Evolutionary conservation across 2,113 vertebrate species (phyloP), one percentile per base, ranked within the genome.

Genomic region (Engystomops pustulosus): DNA sequence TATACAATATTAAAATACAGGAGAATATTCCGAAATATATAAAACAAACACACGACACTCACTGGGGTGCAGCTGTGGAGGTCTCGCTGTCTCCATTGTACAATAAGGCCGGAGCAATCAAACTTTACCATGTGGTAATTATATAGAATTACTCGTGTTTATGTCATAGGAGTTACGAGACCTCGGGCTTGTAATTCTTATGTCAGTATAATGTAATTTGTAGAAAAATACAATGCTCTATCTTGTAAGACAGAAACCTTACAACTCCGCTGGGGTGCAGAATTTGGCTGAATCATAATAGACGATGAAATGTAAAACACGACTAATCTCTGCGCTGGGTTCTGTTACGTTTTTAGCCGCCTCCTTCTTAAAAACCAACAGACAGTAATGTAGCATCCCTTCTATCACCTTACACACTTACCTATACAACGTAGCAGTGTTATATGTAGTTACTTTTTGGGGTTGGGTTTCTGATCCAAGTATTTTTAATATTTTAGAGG

Each of bases 21-120:
- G 23, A 36, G 51, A 77, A 8, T 14, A 38, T 77, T 58, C 47
- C 9, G 20, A n/a, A n/a, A 6, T 6, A 38, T 55, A 55, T 77
- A 77, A 58, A 77, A 77, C 32, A 77, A 58, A 55, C 49, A 77
- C 51, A 55, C 36, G 49, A 36, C 74, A 58, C 45, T 77, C 49
- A n/a, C 15, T 0, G 17, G 30, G 47, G 72, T 20, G n/a, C 72
- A 14, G 32, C 74, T 55, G 2, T 15, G 10, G 30, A 36, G 49
- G 25, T 47, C 44, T 74, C 44, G 17, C 44, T 10, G 23, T 45
- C 20, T 30, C 32, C 25, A 49, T 32, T 47, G 25, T 74, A 32
- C 44, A 32, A 32, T 18, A 49, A 45, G 20, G 10, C n/a, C 36
- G 27, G 30, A 34, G 72, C 27, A 53, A 51, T 45, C 47, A 76